Evolutionary conservation across 2,113 vertebrate genomes (phyloP).

Genomic region (Fukomys damarensis): DNA sequence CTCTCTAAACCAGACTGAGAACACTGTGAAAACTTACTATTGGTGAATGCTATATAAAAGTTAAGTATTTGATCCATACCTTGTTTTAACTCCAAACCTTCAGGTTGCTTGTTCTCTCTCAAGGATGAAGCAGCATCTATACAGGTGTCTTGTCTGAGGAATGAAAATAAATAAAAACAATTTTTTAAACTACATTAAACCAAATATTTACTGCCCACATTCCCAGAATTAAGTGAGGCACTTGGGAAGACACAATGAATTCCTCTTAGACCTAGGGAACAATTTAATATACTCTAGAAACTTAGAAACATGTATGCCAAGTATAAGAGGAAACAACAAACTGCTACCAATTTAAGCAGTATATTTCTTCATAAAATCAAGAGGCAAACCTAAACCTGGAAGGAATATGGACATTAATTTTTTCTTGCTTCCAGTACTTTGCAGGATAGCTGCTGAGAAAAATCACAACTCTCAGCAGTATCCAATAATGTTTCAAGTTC

Average conservation of each 20-base stretch:
- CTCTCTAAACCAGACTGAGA: not conserved
- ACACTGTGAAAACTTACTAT: conserved; percentile 56
- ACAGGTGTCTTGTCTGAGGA: conserved; percentile 91
- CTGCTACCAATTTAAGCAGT: not conserved
- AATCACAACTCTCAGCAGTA: conserved; percentile 68
- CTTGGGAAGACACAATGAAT: conserved; percentile 1
- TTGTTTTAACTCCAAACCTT: conserved; percentile 90
- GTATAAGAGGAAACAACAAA: conserved; percentile 20
- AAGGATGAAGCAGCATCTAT: conserved; percentile 92
- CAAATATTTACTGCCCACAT: conserved; percentile 35
- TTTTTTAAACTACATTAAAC: conserved; percentile 60
- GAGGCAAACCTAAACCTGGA: conserved; percentile 4
- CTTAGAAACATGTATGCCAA: not conserved
- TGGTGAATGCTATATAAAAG: conserved; percentile 41
- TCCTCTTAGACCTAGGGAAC: not conserved
- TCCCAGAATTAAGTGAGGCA: conserved; percentile 54
- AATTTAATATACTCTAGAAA: not conserved
- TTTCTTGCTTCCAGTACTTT: conserved; percentile 32
- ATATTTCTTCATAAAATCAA: conserved; percentile 38
- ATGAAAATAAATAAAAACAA: conserved; percentile 74
- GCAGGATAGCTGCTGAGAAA: conserved; percentile 43
- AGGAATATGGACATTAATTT: not conserved
- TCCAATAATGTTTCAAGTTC: conserved; percentile 63
- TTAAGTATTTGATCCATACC: conserved; percentile 85
- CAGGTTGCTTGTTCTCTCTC: conserved; percentile 88